Conservation (phyloP, 2,113 vertebrate genomes). For the Catharus fuscescens region DNA sequence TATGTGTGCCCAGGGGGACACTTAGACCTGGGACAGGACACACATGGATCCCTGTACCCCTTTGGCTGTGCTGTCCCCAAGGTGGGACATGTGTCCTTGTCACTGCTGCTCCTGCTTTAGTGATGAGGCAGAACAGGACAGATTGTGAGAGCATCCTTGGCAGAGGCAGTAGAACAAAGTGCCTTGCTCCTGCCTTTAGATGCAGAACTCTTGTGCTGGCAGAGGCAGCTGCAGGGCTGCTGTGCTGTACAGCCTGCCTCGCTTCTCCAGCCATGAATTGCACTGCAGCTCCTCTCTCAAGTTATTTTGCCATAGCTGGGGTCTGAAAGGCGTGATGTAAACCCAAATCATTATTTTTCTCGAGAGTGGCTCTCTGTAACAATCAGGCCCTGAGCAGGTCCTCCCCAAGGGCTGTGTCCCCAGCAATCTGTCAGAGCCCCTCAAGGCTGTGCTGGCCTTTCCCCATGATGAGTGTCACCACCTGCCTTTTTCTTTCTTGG, state of each 20-base stretch:
- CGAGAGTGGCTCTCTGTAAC: not conserved
- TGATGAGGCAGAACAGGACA: not conserved
- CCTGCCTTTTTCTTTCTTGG: not conserved
- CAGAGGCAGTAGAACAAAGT: not conserved
- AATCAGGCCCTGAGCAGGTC: not conserved
- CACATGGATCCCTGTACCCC: not conserved
- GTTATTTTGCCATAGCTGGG: not conserved
- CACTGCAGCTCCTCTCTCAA: not conserved
- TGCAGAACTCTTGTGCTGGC: not conserved
- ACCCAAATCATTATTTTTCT: not conserved
- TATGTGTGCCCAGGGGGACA: not conserved
- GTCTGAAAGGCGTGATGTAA: not conserved
- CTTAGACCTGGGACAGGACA: not conserved
- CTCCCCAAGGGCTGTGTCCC: not conserved
- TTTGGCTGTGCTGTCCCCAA: not conserved
- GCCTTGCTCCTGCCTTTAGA: not conserved
- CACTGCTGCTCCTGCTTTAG: not conserved
- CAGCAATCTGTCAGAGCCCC: not conserved
- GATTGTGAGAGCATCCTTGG: not conserved
- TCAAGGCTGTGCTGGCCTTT: not conserved
- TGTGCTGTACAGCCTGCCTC: not conserved
- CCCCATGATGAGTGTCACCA: fast-evolving
- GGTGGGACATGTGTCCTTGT: fast-evolving
- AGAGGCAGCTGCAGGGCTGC: not conserved
- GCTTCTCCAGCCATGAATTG: not conserved